Conservation (phyloP, 2,888 invertebrate genomes). For the Bhutanitis thaidina region DNA sequence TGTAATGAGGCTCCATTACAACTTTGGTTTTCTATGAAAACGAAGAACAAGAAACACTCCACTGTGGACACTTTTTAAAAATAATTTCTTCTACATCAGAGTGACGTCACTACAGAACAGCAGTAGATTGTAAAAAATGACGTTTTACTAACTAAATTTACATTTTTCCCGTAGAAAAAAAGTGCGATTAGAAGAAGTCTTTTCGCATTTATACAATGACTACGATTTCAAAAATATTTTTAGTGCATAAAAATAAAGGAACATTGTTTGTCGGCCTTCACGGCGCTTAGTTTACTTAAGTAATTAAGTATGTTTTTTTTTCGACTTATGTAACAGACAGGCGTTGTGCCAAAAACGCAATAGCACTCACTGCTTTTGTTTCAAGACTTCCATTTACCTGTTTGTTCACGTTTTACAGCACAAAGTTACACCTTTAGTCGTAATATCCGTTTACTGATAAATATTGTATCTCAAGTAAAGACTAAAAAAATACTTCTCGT, state of each 20-base stretch:
- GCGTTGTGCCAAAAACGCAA: slow-evolving; percentile 11
- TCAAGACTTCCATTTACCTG: background rate
- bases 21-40: too few relatives aligned
- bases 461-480: background rate
- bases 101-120: too few relatives aligned
- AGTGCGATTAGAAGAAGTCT: too few relatives aligned
- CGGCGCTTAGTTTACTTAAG: slow-evolving; percentile 9
- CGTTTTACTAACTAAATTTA: too few relatives aligned
- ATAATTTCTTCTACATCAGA: too few relatives aligned
- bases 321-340: slow-evolving; percentile 14
- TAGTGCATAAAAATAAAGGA: background rate
- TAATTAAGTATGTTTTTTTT: slow-evolving; percentile 17
- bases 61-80: too few relatives aligned
- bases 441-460: background rate
- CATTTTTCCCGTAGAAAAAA: too few relatives aligned
- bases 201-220: too few relatives aligned
- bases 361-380: background rate
- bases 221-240: too few relatives aligned
- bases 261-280: background rate
- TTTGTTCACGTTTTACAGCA: background rate
- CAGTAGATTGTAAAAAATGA: too few relatives aligned
- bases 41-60: too few relatives aligned
- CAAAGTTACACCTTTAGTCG: background rate
- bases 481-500: background rate
- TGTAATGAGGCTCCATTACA: too few relatives aligned